These are phyloP conservation scores for Herminia tarsipennalis DNA, from an alignment of 2,888 invertebrate genomes.

Conservation along the genomic window DNA sequence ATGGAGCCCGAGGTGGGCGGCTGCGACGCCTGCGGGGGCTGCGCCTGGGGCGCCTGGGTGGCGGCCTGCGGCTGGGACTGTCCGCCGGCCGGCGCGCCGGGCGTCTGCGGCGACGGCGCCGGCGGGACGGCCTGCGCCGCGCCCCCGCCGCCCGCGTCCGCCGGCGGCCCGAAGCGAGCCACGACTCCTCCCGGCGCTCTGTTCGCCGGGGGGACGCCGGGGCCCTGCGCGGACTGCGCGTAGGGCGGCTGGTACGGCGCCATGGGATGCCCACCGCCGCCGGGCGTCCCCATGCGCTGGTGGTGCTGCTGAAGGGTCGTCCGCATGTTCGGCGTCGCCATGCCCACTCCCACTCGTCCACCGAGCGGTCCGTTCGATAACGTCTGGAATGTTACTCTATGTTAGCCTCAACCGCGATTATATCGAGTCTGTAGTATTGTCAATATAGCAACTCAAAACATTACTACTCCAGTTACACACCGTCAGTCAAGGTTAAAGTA, in stretches of 20 bases:
- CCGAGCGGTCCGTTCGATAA: slow-evolving; percentile 93
- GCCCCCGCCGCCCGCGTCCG: slow-evolving; percentile 87
- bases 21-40: slow-evolving; percentile 44
- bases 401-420: slow-evolving; percentile 10
- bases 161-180: slow-evolving; percentile 82
- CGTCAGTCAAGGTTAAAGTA: no score
- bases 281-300: slow-evolving; percentile 73
- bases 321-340: slow-evolving; percentile 55
- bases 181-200: slow-evolving; percentile 81
- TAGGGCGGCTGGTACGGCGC: slow-evolving; percentile 86
- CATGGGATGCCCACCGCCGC: slow-evolving; percentile 83
- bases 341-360: slow-evolving; percentile 79
- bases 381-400: slow-evolving; percentile 63
- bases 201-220: slow-evolving; percentile 77
- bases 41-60: slow-evolving; percentile 68
- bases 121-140: slow-evolving; percentile 91
- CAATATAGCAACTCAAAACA: not conserved
- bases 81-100: slow-evolving; percentile 89
- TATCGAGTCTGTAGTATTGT: not conserved
- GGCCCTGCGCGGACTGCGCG: slow-evolving; percentile 82
- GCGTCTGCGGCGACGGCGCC: slow-evolving; percentile 91
- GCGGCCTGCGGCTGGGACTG: slow-evolving; percentile 80
- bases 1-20: slow-evolving; percentile 84
- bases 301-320: slow-evolving; percentile 47
- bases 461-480: not conserved